A percentile compares a stretch with the other conserved stretches of the same genome.
phyloP scores from a whole-genome alignment of 2,888 invertebrate genomes.

The Agrotis exclamationis region DNA sequence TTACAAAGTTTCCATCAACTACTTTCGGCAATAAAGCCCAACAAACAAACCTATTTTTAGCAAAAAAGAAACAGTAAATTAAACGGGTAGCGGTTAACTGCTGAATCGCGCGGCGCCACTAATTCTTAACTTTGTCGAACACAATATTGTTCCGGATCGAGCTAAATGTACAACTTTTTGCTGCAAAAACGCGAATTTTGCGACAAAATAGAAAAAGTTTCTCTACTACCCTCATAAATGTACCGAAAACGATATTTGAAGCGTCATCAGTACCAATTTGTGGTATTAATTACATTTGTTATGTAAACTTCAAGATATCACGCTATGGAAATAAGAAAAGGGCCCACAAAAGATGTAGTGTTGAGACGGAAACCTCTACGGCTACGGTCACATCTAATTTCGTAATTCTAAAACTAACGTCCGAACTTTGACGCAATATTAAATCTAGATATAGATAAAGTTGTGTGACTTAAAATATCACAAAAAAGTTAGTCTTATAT shows the following conservation, averaged over 20 bases:
- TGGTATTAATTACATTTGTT: background rate
- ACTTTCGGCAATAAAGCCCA: conserved; percentile 40
- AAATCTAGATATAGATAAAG: too few relatives aligned
- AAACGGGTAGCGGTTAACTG: conserved; percentile 30
- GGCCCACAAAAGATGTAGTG: too few relatives aligned
- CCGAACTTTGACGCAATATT: too few relatives aligned
- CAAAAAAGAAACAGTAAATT: conserved; percentile 46
- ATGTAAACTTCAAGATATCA: background rate
- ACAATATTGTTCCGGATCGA: conserved; percentile 38
- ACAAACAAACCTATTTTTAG: conserved; percentile 36
- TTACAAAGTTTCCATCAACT: conserved; percentile 23
- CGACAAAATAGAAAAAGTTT: conserved; percentile 13
- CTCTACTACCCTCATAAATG: conserved; percentile 17
- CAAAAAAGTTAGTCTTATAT: too few relatives aligned
- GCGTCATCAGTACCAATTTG: background rate
- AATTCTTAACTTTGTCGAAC: conserved; percentile 44
- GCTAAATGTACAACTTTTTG: conserved; percentile 15
- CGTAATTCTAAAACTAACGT: too few relatives aligned
- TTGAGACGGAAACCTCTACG: too few relatives aligned
- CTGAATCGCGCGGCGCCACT: conserved; percentile 36
- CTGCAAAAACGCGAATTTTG: conserved; percentile 17
- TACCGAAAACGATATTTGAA: conserved; percentile 27
- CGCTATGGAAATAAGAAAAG: too few relatives aligned
- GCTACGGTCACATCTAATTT: too few relatives aligned
- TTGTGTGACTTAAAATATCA: too few relatives aligned